Conservation (phyloP, 2,888 invertebrate species). For the Tinea trinotella region DNA sequence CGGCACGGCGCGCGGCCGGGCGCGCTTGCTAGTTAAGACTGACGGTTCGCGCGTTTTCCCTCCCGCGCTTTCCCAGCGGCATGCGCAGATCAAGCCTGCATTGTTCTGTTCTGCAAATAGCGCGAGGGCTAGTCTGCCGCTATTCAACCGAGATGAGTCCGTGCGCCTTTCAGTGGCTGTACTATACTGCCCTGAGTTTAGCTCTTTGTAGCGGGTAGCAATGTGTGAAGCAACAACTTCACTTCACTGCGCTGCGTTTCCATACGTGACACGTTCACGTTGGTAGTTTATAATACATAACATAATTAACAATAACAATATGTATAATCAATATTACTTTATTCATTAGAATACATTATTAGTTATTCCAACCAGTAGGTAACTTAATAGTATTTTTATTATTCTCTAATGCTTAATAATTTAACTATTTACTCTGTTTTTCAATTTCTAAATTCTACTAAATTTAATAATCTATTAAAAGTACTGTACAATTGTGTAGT, state of each 20-base stretch:
- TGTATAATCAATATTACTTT: no score
- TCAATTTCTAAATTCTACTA: no score
- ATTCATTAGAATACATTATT: no score
- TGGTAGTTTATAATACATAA: no score
- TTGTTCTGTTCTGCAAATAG: constrained; percentile 70
- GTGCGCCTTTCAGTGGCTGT: constrained; percentile 31
- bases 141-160: constrained; percentile 44
- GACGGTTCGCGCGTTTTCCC: constrained; percentile 48
- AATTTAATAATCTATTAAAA: no score
- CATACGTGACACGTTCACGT: not conserved
- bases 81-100: constrained; percentile 69
- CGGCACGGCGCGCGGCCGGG: constrained; percentile 61
- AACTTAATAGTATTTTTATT: no score
- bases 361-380: no score
- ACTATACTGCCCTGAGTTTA: constrained; percentile 38
- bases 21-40: constrained; percentile 63
- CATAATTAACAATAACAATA: no score
- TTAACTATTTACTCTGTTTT: no score
- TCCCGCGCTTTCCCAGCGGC: constrained; percentile 64
- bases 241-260: constrained; percentile 24
- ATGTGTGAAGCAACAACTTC: constrained; percentile 26
- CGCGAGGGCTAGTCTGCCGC: constrained; percentile 51
- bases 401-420: no score
- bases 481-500: not conserved
- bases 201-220: constrained; percentile 28